Evolutionary conservation across 30 jellyfish, hydroid and myxozoan species (phyloP).

Genomic region (Aurelia sp.): DNA sequence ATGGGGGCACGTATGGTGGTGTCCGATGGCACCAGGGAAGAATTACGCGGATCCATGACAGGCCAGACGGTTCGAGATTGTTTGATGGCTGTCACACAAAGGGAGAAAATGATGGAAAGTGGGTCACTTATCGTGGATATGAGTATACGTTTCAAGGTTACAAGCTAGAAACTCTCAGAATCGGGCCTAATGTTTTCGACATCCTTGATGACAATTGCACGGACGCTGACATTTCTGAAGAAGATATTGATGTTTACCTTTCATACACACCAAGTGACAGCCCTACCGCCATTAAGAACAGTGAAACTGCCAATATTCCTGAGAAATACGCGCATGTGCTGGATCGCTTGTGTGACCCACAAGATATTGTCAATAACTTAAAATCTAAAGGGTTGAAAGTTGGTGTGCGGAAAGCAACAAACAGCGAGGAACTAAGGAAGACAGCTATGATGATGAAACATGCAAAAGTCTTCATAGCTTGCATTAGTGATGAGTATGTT

Average conservation of each 20-base stretch:
- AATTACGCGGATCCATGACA: conserved; percentile 34
- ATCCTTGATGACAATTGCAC: conserved; percentile 41
- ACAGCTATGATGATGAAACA: conserved; percentile 64
- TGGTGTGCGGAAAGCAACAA: conserved; percentile 37
- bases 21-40: conserved; percentile 88
- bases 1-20: conserved; percentile 64
- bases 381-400: conserved; percentile 60
- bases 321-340: conserved; percentile 17
- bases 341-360: conserved; percentile 74
- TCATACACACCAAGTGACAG: conserved; percentile 61
- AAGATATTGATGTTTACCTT: conserved; percentile 57
- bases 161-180: conserved; percentile 52
- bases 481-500: conserved; percentile 84
- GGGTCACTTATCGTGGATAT: conserved; percentile 63
- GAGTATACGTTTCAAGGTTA: conserved; percentile 40
- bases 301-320: conserved; percentile 32
- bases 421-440: conserved; percentile 50
- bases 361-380: conserved; percentile 42
- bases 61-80: conserved; percentile 32
- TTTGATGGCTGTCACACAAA: conserved; percentile 85
- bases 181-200: conserved; percentile 87
- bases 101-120: conserved; percentile 74
- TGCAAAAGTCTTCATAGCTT: conserved; percentile 81
- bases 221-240: not conserved
- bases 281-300: conserved; percentile 41